Evolutionary conservation across 2,797 vertebrate genomes (phyloP).

Genomic region (Chromobotia macracanthus): DNA sequence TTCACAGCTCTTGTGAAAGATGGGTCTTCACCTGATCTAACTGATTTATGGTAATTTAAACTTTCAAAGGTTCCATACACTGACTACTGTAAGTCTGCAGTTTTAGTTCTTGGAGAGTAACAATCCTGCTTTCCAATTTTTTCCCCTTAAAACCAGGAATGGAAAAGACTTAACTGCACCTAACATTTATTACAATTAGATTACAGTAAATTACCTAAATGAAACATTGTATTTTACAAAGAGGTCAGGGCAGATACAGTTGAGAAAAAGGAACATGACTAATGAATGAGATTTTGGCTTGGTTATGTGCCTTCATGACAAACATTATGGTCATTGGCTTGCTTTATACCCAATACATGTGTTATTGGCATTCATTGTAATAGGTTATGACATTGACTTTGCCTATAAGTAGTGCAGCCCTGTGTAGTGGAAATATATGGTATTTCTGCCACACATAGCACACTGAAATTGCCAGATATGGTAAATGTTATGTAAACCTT

Average conservation of each 20-base stretch:
- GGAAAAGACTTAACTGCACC: not conserved
- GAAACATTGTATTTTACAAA: too few species aligned
- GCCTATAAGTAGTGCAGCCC: too few species aligned
- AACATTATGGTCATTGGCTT: not conserved
- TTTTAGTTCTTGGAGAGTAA: conserved; percentile 1
- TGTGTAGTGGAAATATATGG: too few species aligned
- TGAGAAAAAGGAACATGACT: too few species aligned
- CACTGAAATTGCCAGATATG: too few species aligned
- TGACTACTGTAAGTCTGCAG: not conserved
- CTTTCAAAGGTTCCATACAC: not conserved
- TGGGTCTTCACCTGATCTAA: conserved; percentile 5
- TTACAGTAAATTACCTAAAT: not conserved
- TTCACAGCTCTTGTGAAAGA: conserved; percentile 18
- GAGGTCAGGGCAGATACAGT: too few species aligned
- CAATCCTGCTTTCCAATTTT: not conserved
- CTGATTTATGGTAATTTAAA: conserved; percentile 4
- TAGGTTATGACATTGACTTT: not conserved
- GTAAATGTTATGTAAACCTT: too few species aligned
- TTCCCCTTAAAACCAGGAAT: not conserved
- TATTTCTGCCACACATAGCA: too few species aligned
- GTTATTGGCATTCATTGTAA: not conserved
- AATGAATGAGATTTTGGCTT: too few species aligned
- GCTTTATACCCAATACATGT: not conserved
- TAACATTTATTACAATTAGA: not conserved
- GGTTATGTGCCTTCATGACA: not conserved